Percentiles rank a stretch among this genome's conserved stretches.
These are phyloP conservation scores for Heteractis magnifica DNA, from an alignment of 92 coral and sea anemone genomes.

Conservation along the genomic window DNA sequence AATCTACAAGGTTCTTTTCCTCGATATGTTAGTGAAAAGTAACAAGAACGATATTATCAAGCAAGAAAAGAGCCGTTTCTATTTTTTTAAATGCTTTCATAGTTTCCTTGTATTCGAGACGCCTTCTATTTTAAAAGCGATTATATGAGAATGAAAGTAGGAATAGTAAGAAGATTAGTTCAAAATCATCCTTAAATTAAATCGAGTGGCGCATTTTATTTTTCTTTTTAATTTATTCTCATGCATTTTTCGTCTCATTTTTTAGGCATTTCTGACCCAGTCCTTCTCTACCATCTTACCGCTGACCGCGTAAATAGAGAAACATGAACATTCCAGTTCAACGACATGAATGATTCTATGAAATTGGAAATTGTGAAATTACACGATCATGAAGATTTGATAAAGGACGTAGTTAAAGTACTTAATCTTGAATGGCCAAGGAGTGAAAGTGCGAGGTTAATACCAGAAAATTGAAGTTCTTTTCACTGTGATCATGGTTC, in stretches of 20 bases:
- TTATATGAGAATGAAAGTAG: no score
- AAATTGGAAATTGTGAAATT: conserved; percentile 46
- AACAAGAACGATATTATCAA: no score
- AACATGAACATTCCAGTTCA: background rate
- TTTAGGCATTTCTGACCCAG: background rate
- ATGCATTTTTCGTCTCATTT: background rate
- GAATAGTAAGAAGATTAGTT: no score
- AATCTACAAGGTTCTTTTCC: no score
- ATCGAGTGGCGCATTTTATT: no score
- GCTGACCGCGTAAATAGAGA: conserved; percentile 28
- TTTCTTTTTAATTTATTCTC: no score
- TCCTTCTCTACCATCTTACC: background rate
- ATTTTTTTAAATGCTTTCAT: no score
- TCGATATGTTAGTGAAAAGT: no score
- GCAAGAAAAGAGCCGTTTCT: no score
- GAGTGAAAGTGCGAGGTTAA: conserved; percentile 75
- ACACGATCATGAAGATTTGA: conserved; percentile 51
- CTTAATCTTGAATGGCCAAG: conserved; percentile 85
- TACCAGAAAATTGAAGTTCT: background rate
- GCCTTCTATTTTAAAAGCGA: no score
- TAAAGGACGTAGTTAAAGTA: conserved; percentile 46
- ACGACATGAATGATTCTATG: conserved; percentile 2
- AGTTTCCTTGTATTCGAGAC: no score
- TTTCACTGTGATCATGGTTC: background rate
- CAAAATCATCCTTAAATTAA: no score